Base-by-base conservation (phyloP, 2,797 vertebrate species). In the Notoglanidium macrostoma region DNA sequence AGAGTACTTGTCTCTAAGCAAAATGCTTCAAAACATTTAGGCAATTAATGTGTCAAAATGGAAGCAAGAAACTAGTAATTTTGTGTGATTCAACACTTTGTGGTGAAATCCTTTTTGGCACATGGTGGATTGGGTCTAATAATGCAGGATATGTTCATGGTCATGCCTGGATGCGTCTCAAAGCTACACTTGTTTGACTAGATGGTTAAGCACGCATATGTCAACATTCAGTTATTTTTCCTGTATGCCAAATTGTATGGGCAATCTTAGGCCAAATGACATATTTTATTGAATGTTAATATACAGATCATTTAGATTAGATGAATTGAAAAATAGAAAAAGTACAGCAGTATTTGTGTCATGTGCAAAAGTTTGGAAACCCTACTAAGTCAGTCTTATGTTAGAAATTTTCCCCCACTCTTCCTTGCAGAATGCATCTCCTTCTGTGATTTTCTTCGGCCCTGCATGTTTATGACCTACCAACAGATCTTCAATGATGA, bases 41-140 rank as follows among this genome's bases (percentile, higher is more conserved):
- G 59, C n/a, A 83, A 54, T 67, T 51, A 83, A 83, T 10, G 46
- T 83, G 80, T 83, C 61, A 51, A 51, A 83, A 49, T 83, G 17
- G 9, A 67, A 46, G 21, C 5, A 5, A 81, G 78, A n/a, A 61
- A 29, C 26, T 51, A 2, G 61, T 51, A 17, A 83, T 83, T 83
- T 83, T 67, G 15, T 67, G 35, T 61, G 57, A n/a, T 80, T 80
- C 35, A 40, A 40, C 55, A 79, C 54, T 23, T 17, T 80, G 55
- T 32, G 40, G 5, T 80, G 55, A 59, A 80, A 19, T 82, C 3
- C 79, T n/a, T 63, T 7, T 63, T 63, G 59, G 57, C 15, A 65
- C 8, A 32, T 51, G 14, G 61, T 63, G 23, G 61, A 82, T 29
- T 65, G 32, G 78, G 55, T 80, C 35, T 5, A 61, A 10, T 15